A percentile compares a stretch with the other conserved stretches of the same genome.
Evolutionary conservation across 2,113 vertebrate genomes (phyloP).

Genomic region (Baryphthengus martii): DNA sequence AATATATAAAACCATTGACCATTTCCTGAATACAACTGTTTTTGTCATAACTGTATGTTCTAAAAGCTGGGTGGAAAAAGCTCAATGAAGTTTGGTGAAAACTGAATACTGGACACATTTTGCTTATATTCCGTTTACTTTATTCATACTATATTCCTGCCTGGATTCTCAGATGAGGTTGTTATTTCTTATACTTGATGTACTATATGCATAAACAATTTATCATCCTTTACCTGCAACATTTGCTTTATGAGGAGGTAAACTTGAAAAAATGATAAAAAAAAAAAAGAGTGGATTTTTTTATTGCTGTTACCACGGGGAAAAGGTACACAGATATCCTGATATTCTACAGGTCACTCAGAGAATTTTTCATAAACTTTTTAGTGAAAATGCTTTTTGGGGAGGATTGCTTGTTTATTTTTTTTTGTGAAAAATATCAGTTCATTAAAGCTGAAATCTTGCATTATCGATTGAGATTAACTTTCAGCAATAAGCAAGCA

Average conservation of each 20-base stretch:
- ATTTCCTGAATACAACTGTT: neutral
- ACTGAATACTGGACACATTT: neutral
- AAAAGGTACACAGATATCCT: neutral
- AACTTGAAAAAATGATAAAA: neutral
- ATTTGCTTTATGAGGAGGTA: neutral
- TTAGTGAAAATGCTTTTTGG: neutral
- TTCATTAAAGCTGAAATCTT: neutral
- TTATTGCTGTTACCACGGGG: neutral
- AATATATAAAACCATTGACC: neutral
- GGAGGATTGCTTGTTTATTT: neutral
- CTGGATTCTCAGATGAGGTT: neutral
- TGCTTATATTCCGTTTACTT: neutral
- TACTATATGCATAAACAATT: neutral
- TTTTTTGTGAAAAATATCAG: neutral
- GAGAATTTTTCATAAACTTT: neutral
- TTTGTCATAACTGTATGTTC: neutral
- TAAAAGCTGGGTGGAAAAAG: neutral
- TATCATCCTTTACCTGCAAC: neutral
- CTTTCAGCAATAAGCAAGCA: neutral
- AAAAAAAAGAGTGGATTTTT: accelerated
- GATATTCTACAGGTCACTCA: neutral
- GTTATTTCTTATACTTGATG: neutral
- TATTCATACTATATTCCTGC: neutral
- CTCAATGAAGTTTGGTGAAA: neutral
- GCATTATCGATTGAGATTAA: neutral